A percentile compares a stretch with the other conserved stretches of the same genome.
phyloP scores from a whole-genome alignment of 2,113 vertebrate species.

The Mirounga angustirostris region DNA sequence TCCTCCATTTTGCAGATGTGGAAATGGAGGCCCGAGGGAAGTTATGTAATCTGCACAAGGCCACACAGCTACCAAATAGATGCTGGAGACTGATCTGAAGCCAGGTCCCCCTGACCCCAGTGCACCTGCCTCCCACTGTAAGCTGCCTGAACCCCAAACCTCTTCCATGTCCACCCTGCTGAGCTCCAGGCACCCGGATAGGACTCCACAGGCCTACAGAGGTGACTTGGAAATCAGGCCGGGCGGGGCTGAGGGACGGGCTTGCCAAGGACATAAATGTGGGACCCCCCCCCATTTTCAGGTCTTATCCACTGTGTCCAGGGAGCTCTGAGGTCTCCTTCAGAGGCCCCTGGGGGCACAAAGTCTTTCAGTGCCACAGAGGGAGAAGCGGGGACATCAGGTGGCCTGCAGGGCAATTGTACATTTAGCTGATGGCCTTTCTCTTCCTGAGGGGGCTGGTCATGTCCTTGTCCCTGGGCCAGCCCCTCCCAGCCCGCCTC shows the following conservation, averaged over 20 bases:
- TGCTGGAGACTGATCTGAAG: background rate
- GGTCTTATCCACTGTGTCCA: background rate
- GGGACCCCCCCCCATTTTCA: background rate
- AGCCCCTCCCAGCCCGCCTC: background rate
- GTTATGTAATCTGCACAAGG: background rate
- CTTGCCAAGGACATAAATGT: background rate
- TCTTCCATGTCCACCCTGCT: background rate
- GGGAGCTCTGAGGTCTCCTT: background rate
- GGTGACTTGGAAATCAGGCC: background rate
- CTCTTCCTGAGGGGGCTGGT: background rate
- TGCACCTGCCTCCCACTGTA: background rate
- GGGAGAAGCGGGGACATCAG: background rate
- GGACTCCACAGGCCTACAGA: background rate
- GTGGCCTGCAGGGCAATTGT: background rate
- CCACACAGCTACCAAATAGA: background rate
- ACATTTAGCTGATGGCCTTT: background rate
- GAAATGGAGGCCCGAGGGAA: conserved; percentile 6
- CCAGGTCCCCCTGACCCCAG: background rate
- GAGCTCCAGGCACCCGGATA: background rate
- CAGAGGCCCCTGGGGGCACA: background rate
- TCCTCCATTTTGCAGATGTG: conserved; percentile 1
- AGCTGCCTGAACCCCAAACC: background rate
- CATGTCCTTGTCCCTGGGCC: background rate
- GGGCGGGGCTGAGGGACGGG: background rate
- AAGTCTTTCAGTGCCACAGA: background rate